Base-by-base conservation (phyloP, 2,797 vertebrate species). In the Apogon hyalosoma region DNA sequence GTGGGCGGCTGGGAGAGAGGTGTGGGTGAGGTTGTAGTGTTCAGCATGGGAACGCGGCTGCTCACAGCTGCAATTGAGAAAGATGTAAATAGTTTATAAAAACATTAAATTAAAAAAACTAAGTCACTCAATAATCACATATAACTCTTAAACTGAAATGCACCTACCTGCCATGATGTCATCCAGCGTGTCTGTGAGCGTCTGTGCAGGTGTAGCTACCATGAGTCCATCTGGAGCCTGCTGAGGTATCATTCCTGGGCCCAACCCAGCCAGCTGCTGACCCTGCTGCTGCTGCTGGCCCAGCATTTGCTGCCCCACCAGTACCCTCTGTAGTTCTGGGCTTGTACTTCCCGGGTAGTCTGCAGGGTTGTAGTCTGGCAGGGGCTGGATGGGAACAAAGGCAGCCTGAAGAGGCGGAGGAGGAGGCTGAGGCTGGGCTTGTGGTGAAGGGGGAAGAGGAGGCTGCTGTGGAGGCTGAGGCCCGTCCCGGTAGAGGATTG, bases 171-270 rank as follows among this genome's bases (percentile, higher is more conserved):
- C 96, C 96, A 99, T 98, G 93, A 99, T 98, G 95, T 99, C 97
- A 90, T 99, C 98, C 93, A 99, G 96, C 92, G 98, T 99, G 94
- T 99, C 97, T 89, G 97, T 98, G 94, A 99, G 98, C 83, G 96
- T 99, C 94, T 99, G 98, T 88, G 98, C 97, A 87, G 98, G 98
- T 87, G 97, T 96, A 86, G 98, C 98, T 91, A 99, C 97, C 98
- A 99, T 98, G 93, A 99, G 95, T 92, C 97, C 97, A 72, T 99
- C 96, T 81, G 96, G 92, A 86, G 96, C 95, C 93, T 97, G 96
- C 93, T 96, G 96, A 93, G 95, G 94, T 93, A 97, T 95, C 85
- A 96, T 94, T 79, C 94, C 95, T 86, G 95, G 94, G 49, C 80
- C 93, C 81, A 94, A 91, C 84, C 93, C 96, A 24, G 64, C 43